These are phyloP conservation scores for Drosophila ustulata DNA, from an alignment of 2,888 invertebrate genomes.

Conservation along the genomic window DNA sequence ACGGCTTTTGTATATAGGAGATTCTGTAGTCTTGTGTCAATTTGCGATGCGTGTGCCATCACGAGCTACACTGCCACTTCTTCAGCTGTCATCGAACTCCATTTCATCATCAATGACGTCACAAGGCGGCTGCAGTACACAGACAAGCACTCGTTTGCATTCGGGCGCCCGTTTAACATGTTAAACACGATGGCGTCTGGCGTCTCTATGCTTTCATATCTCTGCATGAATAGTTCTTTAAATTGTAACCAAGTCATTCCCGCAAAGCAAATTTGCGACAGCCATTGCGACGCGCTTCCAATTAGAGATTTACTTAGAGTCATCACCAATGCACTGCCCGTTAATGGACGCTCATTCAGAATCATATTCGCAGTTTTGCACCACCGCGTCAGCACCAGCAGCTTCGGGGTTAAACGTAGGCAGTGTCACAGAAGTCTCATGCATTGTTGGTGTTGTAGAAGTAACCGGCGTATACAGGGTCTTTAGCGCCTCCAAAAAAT, in stretches of 20 bases:
- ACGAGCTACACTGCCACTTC: conserved; percentile 15
- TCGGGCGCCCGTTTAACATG: not conserved
- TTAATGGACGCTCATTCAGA: too few relatives aligned
- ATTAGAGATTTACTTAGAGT: too few relatives aligned
- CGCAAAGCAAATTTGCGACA: too few relatives aligned
- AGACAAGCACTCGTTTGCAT: not conserved
- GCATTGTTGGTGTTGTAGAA: too few relatives aligned
- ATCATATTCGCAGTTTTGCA: not conserved
- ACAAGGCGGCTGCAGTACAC: not conserved
- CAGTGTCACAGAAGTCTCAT: too few relatives aligned
- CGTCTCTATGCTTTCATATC: not conserved
- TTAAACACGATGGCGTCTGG: not conserved
- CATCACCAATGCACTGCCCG: too few relatives aligned
- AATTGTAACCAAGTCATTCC: not conserved
- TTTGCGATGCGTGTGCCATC: conserved; percentile 7
- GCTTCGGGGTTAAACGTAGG: too few relatives aligned
- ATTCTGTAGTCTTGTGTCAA: conserved; percentile 3
- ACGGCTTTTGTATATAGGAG: not conserved
- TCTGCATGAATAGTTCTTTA: not conserved
- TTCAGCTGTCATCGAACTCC: not conserved
- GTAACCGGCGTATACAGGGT: too few relatives aligned
- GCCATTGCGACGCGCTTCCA: too few relatives aligned
- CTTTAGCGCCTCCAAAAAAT: too few relatives aligned
- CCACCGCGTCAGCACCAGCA: not conserved
- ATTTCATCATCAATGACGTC: not conserved